phyloP scores from a whole-genome alignment of 2,888 invertebrate species.

The Tineola bisselliella region DNA sequence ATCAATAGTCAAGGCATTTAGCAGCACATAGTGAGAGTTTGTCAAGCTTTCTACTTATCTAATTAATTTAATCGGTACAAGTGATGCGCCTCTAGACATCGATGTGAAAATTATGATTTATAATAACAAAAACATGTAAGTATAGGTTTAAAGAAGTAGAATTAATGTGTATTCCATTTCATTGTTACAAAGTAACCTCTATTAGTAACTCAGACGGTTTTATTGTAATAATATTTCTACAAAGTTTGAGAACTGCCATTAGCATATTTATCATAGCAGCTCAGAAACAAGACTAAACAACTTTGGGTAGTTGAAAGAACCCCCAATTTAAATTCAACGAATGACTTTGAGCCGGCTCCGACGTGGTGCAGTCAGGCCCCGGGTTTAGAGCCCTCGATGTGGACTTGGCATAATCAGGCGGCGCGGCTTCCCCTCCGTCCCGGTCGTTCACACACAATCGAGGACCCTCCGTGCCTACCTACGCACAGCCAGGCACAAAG shows the following conservation, averaged over 20 bases:
- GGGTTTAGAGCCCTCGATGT: conserved; percentile 36
- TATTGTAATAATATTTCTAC: not conserved
- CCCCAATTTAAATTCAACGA: conserved; percentile 5
- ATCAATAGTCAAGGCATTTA: not conserved
- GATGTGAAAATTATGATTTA: not conserved
- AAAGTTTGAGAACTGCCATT: conserved; percentile 1
- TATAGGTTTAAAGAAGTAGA: not conserved
- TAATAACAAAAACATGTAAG: not conserved
- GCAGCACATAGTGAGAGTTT: not conserved
- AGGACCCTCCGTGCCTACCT: conserved; percentile 45
- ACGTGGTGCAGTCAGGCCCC: not conserved
- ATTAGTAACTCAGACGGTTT: not conserved
- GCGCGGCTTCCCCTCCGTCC: conserved; percentile 44
- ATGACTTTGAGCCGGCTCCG: not conserved
- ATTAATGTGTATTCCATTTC: not conserved
- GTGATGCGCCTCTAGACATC: not conserved
- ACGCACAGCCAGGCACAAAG: conserved; percentile 54
- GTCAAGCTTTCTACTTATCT: conserved; percentile 2
- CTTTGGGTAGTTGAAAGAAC: conserved; percentile 6
- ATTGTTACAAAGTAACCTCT: not conserved
- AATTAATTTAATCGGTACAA: not conserved
- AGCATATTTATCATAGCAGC: not conserved
- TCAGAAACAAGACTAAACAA: conserved; percentile 3
- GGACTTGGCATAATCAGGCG: conserved; percentile 57
- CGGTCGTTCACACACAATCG: conserved; percentile 66